Evolutionary conservation across 1,140 invertebrate species (phyloP), one percentile per base, ranked within the genome.

Genomic region (Zaprionus taronus): DNA sequence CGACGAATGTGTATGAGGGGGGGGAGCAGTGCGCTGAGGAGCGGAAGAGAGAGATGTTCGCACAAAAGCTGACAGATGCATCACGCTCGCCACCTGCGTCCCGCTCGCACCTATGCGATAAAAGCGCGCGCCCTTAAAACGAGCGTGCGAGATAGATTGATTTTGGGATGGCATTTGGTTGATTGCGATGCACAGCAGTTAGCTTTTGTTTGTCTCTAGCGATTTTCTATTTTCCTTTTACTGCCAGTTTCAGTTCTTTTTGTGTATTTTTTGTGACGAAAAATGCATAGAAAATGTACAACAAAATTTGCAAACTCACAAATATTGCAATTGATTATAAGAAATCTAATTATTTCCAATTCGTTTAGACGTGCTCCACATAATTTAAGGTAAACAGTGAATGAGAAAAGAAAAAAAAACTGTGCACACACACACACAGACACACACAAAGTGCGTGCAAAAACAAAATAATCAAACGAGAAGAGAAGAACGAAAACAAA

Each of bases 201-300:
- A 89, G 75, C 72, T 66, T 72, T 66, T 87, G 77, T 28, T 44
- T 44, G 73, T 53, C 41, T 47, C 5, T 38, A 74, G 73, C 78
- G 74, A 83, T 89, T 90, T 89, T 79, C 81, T 81, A 81, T 77
- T 80, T 80, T 78, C 71, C 70, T 72, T 73, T 73, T 38, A 60
- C 57, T 62, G 41, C 15, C 62, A 57, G 51, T 64, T 77, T 77
- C 69, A 75, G 73, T 80, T 87, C 74, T 83, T 86, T 87, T 80
- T 87, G 81, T 89, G 81, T 89, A 81, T 89, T 87, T 83, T 89
- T 75, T 83, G 79, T 84, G 81, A 81, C 67, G 77, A 74, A 70
- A 82, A 82, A 83, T 74, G 64, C 53, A 83, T 53, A 81, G 66
- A 87, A 86, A 89, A 83, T 87, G 61, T 76, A 77, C 57, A 75